Base-by-base conservation (phyloP, 2,797 vertebrate species). In the Microctenopoma stevenorrisi region DNA sequence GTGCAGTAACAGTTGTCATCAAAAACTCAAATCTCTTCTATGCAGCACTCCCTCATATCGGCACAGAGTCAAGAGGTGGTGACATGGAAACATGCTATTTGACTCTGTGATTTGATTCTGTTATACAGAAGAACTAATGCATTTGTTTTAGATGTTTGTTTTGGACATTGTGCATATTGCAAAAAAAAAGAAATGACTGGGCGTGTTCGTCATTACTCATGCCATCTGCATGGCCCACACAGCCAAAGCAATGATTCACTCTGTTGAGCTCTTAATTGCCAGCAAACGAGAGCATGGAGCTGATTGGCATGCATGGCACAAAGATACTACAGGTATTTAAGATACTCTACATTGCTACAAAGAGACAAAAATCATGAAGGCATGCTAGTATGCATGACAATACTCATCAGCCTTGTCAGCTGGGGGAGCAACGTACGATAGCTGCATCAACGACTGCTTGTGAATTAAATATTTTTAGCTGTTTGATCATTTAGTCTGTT, bases 401-500 rank as follows among this genome's bases (percentile, higher is more conserved):
- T 47, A 50, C 14, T 9, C 48, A 14, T 28, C 26, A 10, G 61
- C 56, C 40, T 38, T 15, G 50, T 65, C 63, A 70, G 35, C 59
- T 43, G 18, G 64, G 68, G 55, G 49, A 78, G 66, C 30, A 40
- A 18, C 49, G 56, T 16, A 50, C 22, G 62, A 65, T 62, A 43
- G 55, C 33, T 60, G 53, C 56, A 59, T 30, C 18, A 74, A 57
- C 75, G 76, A 75, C 16, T 71, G 55, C 51, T 62, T 9, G 14
- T 37, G 68, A 58, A 47, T 56, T 69, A 60, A 42, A 43, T 76
- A 26, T 77, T 46, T 67, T 51, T 67, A 64, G 47, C 51, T 13
- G 38, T 84, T 88, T 88, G 68, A 85, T 86, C 61, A 74, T 69
- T 68, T 46, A 65, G 11, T 72, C 71, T 63, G 9, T 85, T 86